Evolutionary conservation across 2,113 vertebrate species (phyloP).

Genomic region (Tinamus guttatus): DNA sequence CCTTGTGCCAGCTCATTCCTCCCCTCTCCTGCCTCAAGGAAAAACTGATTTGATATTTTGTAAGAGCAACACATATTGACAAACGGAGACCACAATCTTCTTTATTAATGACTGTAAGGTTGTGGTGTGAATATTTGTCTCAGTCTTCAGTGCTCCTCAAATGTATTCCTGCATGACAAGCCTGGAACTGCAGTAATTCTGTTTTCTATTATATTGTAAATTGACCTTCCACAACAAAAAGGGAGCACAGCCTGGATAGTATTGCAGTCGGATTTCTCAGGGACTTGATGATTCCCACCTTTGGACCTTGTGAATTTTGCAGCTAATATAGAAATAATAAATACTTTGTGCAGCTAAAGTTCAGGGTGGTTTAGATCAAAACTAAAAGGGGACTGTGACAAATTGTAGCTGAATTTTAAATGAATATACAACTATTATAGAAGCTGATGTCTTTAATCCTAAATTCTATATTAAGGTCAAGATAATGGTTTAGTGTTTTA

Average conservation of each 20-base stretch:
- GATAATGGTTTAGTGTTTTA: slow-evolving; percentile 82
- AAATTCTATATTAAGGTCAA: slow-evolving; percentile 81
- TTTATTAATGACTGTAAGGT: slow-evolving; percentile 48
- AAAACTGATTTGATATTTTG: slow-evolving; percentile 29
- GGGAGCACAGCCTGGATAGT: neutral
- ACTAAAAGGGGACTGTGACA: slow-evolving; percentile 58
- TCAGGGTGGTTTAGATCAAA: slow-evolving; percentile 67
- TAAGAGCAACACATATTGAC: neutral
- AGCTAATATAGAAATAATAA: slow-evolving; percentile 70
- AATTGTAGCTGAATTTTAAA: slow-evolving; percentile 80
- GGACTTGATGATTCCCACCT: slow-evolving; percentile 29
- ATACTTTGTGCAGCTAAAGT: slow-evolving; percentile 58
- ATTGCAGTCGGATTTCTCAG: slow-evolving; percentile 33
- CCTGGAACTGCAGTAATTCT: slow-evolving; percentile 40
- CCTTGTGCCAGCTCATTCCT: neutral
- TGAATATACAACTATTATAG: slow-evolving; percentile 69
- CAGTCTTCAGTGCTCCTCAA: neutral
- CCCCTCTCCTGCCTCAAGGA: neutral
- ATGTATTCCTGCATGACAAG: slow-evolving; percentile 41
- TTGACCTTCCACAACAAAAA: slow-evolving; percentile 37
- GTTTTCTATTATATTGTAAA: slow-evolving; percentile 51
- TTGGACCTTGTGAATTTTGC: slow-evolving; percentile 58
- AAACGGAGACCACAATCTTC: slow-evolving; percentile 33
- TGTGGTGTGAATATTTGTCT: slow-evolving; percentile 44
- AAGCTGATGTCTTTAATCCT: slow-evolving; percentile 77